Base-by-base conservation (phyloP, 2,113 vertebrate species). In the Bucco capensis region DNA sequence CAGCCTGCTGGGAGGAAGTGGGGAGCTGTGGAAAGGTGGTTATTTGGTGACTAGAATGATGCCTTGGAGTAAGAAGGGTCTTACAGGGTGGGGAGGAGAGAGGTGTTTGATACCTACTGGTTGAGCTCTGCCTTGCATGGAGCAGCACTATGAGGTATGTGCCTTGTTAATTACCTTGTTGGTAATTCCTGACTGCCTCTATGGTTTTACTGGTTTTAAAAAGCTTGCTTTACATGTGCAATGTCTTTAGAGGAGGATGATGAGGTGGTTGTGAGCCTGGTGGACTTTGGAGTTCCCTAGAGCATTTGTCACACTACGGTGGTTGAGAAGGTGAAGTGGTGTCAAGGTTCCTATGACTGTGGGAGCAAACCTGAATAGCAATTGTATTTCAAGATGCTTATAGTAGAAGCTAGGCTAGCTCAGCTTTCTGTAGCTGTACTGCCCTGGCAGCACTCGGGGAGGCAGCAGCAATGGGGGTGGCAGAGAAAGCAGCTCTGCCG, bases 321-420 rank as follows among this genome's bases (percentile, higher is more conserved):
- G 47, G 60, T 53, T 83, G 28, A 54, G 38, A 81, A 83, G n/a
- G 49, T 46, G 38, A 49, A 50, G 33, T 27, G 35, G 28, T 64
- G 37, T 19, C 25, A 4, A 2, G 31, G 23, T 38, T 92, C 21
- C 33, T 42, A 35, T 1, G 3, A 19, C n/a, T 11, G 30, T 0
- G 1, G 71, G 7, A 42, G 40, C 40, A 49, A 85, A 65, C 31
- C n/a, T 19, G 12, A 35, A 7, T 2, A 40, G 51, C 10, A 27
- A 7, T 78, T 77, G 50, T 31, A 35, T 76, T 73, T 82, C 60
- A 23, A 31, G 72, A 4, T 37, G 21, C 6, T n/a, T 17, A 4
- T 9, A 6, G 30, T 12, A 58, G 42, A 40, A 74, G 24, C 11
- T 9, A 15, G 28, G 25, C 21, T n/a, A 25, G 57, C 33, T 13